These are phyloP conservation scores for Callimorpha dominula DNA, from an alignment of 2,888 invertebrate genomes.

Conservation along the genomic window DNA sequence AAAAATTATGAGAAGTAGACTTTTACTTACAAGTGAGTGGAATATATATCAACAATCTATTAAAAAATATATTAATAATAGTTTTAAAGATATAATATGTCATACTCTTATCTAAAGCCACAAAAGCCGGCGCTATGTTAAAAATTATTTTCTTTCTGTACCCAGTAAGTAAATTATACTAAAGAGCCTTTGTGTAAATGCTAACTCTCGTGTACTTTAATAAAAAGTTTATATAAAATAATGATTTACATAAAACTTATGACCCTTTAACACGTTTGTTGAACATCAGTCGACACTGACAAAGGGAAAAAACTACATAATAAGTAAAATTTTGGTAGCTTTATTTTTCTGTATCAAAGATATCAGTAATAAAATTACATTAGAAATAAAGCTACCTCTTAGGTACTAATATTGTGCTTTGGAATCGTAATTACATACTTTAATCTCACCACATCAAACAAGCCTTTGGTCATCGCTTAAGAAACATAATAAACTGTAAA, in stretches of 20 bases:
- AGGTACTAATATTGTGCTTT: background rate
- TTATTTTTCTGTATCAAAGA: too few relatives aligned
- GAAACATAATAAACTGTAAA: background rate
- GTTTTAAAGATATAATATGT: background rate
- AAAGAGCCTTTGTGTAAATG: background rate
- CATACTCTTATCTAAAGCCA: background rate
- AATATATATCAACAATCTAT: background rate
- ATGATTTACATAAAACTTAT: background rate
- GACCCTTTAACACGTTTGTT: background rate
- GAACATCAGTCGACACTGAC: background rate
- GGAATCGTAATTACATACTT: background rate
- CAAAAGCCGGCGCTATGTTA: too few relatives aligned
- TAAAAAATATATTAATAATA: background rate
- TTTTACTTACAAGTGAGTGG: background rate
- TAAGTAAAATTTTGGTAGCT: too few relatives aligned
- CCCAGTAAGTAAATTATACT: background rate
- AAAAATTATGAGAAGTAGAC: background rate
- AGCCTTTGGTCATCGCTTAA: background rate
- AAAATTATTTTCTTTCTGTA: too few relatives aligned
- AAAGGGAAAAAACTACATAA: background rate
- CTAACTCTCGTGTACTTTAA: background rate
- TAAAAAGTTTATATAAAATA: background rate
- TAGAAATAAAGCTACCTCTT: background rate
- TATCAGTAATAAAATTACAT: background rate
- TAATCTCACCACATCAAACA: background rate